Conservation (phyloP, 2,113 vertebrate species). For the Psephotus haematonotus region DNA sequence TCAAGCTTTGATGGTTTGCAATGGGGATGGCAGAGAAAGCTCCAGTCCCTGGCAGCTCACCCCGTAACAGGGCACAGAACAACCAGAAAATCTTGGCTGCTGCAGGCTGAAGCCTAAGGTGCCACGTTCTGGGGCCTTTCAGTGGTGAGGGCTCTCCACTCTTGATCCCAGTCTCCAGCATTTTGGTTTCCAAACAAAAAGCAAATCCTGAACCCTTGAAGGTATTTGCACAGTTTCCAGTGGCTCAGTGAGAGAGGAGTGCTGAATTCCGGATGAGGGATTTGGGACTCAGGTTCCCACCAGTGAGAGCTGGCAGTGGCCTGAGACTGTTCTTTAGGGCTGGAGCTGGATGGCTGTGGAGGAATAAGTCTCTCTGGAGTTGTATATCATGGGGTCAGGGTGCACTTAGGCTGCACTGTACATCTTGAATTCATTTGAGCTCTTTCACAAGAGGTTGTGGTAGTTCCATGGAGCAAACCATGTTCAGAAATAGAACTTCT, state of each 20-base stretch:
- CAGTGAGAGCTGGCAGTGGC: neutral
- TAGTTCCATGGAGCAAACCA: neutral
- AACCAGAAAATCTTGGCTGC: neutral
- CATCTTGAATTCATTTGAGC: neutral
- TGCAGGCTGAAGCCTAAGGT: neutral
- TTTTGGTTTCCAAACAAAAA: neutral
- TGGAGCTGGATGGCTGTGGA: neutral
- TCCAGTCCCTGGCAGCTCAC: neutral
- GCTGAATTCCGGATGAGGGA: neutral
- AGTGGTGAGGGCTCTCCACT: neutral
- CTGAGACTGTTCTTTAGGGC: neutral
- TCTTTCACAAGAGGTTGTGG: neutral
- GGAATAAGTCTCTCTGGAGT: neutral
- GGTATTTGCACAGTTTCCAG: neutral
- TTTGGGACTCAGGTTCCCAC: neutral
- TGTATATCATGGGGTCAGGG: fast-evolving
- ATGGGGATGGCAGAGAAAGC: neutral
- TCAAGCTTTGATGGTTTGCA: neutral
- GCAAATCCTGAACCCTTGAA: neutral
- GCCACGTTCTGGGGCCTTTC: neutral
- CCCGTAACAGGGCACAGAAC: neutral
- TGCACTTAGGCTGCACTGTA: neutral
- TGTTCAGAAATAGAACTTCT: neutral
- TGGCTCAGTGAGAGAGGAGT: neutral
- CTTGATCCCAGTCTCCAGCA: neutral